These are phyloP conservation scores for Sorex fumeus DNA, from an alignment of 2,113 vertebrate species.

Conservation along the genomic window DNA sequence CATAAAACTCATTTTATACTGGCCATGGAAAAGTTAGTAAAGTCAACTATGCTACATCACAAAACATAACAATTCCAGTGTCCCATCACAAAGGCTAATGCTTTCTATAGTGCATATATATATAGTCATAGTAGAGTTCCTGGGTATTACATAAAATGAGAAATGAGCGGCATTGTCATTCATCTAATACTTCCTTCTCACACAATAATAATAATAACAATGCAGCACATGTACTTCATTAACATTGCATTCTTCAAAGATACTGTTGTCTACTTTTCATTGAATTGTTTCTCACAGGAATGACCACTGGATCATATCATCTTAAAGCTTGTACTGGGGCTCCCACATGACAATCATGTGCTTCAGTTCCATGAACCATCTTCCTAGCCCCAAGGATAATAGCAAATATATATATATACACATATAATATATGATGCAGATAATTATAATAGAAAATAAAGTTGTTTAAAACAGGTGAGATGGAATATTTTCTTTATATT, in stretches of 20 bases:
- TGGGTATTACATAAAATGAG: neutral
- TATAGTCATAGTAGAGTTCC: slow-evolving; percentile 31
- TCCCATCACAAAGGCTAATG: neutral
- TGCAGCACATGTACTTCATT: slow-evolving; percentile 72
- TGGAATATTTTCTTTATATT: neutral
- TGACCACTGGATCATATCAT: no score
- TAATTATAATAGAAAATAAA: no score
- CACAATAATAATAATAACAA: slow-evolving; percentile 41
- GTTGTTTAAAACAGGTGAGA: neutral
- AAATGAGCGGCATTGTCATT: neutral
- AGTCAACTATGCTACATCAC: neutral
- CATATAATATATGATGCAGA: no score
- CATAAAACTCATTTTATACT: slow-evolving; percentile 11
- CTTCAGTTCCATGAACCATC: no score
- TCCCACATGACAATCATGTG: no score
- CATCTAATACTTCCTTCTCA: slow-evolving; percentile 29
- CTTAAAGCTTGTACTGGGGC: neutral
- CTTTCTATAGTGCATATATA: neutral
- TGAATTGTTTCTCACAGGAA: no score
- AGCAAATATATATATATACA: slow-evolving; percentile 76
- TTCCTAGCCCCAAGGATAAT: slow-evolving; percentile 67
- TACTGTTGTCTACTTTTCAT: slow-evolving; percentile 74
- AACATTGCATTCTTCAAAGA: slow-evolving; percentile 85
- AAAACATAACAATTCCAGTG: neutral
- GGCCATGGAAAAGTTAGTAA: neutral